Conservation (phyloP, 1,140 invertebrate species). For the Aphelinus certus region DNA sequence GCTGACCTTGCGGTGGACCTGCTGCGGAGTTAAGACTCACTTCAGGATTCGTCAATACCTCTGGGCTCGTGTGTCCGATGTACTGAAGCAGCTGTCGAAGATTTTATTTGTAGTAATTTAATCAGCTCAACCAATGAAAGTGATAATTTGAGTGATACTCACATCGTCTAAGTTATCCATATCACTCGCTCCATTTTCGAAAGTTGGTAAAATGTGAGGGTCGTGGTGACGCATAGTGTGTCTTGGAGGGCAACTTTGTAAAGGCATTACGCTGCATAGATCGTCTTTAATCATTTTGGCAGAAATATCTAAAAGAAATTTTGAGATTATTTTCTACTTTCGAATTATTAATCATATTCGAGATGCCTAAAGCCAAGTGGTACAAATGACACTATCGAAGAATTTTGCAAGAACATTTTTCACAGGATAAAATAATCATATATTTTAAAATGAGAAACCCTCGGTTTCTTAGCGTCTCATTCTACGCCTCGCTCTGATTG, state of each 20-base stretch:
- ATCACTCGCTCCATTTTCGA: slow-evolving; percentile 84
- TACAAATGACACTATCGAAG: no score
- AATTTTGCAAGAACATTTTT: background rate
- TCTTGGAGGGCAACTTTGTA: slow-evolving; percentile 66
- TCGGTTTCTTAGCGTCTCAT: no score
- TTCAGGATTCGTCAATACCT: slow-evolving; percentile 81
- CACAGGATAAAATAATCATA: background rate
- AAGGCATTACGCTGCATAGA: slow-evolving; percentile 52
- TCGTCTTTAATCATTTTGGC: slow-evolving; percentile 52
- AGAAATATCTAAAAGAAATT: slow-evolving; percentile 48
- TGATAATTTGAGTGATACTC: slow-evolving; percentile 56
- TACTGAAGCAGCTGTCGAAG: slow-evolving; percentile 80
- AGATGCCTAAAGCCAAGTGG: no score
- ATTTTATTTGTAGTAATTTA: background rate
- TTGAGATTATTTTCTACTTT: background rate
- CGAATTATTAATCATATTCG: no score
- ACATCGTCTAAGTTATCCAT: slow-evolving; percentile 95
- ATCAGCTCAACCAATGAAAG: slow-evolving; percentile 43
- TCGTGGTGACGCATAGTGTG: slow-evolving; percentile 76
- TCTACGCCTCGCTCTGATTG: no score
- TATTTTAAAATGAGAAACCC: no score
- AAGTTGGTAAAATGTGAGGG: slow-evolving; percentile 80
- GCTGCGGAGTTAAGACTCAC: slow-evolving; percentile 77
- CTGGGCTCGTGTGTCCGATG: slow-evolving; percentile 91
- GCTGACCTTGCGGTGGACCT: slow-evolving; percentile 72